These are phyloP conservation scores for Hippasteria phrygiana DNA, from an alignment of 53 echinoderm and acorn worm species.

Conservation along the genomic window DNA sequence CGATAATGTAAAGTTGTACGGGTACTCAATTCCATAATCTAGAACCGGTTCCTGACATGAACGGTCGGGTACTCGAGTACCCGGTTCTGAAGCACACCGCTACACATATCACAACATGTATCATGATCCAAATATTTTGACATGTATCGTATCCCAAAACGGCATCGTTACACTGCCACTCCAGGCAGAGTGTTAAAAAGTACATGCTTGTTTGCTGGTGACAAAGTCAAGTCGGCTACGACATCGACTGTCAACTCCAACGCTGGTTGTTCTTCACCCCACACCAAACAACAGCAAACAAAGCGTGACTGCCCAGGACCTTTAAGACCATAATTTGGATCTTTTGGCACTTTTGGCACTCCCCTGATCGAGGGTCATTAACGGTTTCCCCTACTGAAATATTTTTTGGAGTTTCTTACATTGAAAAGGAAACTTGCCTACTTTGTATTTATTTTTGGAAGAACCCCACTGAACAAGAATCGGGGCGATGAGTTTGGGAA, in stretches of 20 bases:
- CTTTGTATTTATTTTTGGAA: slow-evolving; percentile 38
- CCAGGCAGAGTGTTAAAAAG: too few species aligned
- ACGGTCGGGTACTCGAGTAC: too few species aligned
- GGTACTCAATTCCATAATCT: too few species aligned
- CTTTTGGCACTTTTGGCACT: neutral
- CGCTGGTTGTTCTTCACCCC: neutral
- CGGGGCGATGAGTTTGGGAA: neutral
- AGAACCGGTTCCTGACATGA: too few species aligned
- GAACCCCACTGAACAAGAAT: neutral
- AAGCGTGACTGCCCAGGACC: neutral
- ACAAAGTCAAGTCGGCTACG: too few species aligned
- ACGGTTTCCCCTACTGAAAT: neutral
- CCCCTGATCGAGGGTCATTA: neutral
- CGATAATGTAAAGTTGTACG: too few species aligned
- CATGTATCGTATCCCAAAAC: too few species aligned
- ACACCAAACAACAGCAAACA: slow-evolving; percentile 25
- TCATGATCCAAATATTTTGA: too few species aligned
- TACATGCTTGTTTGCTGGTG: too few species aligned
- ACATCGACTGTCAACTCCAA: neutral
- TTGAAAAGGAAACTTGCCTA: neutral
- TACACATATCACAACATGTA: too few species aligned
- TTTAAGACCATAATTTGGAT: neutral
- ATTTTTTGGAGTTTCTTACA: neutral
- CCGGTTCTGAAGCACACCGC: too few species aligned
- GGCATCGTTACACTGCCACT: too few species aligned